Base-by-base conservation (phyloP, 2,888 invertebrate species). In the Cryptocephalus moraei region DNA sequence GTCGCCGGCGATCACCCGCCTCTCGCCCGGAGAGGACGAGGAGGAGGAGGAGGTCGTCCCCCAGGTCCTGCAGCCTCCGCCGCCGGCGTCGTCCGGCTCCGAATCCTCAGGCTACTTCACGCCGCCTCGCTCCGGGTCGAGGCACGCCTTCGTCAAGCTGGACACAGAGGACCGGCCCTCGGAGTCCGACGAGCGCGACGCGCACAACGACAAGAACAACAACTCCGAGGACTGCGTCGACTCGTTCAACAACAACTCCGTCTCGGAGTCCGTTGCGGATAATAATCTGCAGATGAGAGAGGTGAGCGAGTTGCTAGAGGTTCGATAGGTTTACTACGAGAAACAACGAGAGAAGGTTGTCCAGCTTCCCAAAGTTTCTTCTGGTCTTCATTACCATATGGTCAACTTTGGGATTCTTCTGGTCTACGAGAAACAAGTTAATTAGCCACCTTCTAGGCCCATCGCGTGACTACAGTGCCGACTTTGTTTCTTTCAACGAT, bases 71-170 rank as follows among this genome's bases (percentile, higher is more conserved):
- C 39, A 47, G 2, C 50, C 50, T 9, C 48, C 47, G 8, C 57
- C 60, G 2, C 59, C 59, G 1, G 51, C 59, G 46, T 67, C 68
- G 4, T 68, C 68, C 2, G 70, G 70, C 12, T 70, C 70, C 1
- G 70, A 70, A 51, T 69, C 71, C 46, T 69, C 70, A 8, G 71
- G 69, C 13, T 71, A 70, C 51, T 69, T 66, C 50, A 71, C 71
- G 6, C 71, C 71, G 40, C 69, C 70, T 9, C 65, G 66, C 3
- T 66, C 67, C 44, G 65, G 66, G 4, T 56, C 53, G 43, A 50
- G 61, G 22, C 59, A 61, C 44, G 63, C 61, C 32, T 61, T 60
- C 44, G 60, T 58, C 45, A 61, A 56, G 48, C 56, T 56, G 50
- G 43, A 43, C 11, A 31, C 13, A 1, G 14, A 36, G 12, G 36